Base-by-base conservation (phyloP, 2,113 vertebrate species). In the Phalacrocorax brasilianus region DNA sequence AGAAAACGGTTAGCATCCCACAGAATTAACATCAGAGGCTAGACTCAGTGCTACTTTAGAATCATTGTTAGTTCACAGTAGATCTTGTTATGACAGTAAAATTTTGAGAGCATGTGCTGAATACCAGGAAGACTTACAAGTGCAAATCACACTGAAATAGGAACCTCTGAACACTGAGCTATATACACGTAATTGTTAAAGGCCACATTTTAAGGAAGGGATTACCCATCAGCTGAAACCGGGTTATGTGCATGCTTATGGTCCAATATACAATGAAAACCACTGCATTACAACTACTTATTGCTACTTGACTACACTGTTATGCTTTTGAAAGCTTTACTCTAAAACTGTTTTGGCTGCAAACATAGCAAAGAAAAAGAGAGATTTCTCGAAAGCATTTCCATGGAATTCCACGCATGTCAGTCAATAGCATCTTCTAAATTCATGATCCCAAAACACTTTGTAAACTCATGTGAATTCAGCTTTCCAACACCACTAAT, bases 21-120 rank as follows among this genome's bases (percentile, higher is more conserved):
- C 0, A 0, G 47, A 59, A 35, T 1, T 12, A 14, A 10, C 0
- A 1, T 6, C 63, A 58, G 33, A 50, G 55, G 9, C 5, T 33
- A 9, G 30, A 49, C 27, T 10, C 45, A 18, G 0, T 0, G 8
- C 71, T 45, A 3, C 42, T 20, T 4, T 1, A 4, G 0, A 40
- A 23, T 0, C 61, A 27, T 5, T 14, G 26, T 3, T 24, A 4
- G 0, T 4, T 40, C 75, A 11, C 38, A 23, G 45, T 0, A 35
- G 4, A 28, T 15, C 68, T 59, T 12, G 17, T 6, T 6, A 32
- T 2, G 4, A 11, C 16, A 40, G 52, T 6, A 68, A 18, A 15
- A 19, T 21, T 16, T 3, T 4, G 24, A 21, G 42, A 86, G 59
- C 8, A 5, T 0, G 50, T 3, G 50, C 63, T 6, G 33, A 88